These are phyloP conservation scores for Cyprinodon variegatus DNA, from an alignment of 2,113 vertebrate species.

Conservation along the genomic window DNA sequence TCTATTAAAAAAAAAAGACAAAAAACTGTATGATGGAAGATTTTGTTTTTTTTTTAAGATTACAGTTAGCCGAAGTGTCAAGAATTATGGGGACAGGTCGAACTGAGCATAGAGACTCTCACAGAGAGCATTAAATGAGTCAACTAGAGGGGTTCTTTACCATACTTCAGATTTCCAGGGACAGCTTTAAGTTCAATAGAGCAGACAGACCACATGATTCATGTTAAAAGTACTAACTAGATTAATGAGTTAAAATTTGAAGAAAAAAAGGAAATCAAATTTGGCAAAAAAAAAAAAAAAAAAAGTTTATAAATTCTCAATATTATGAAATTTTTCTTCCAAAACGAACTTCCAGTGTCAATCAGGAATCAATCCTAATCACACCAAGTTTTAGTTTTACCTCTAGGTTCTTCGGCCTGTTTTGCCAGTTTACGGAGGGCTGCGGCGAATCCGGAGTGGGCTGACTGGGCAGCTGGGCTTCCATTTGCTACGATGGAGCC, in stretches of 20 bases:
- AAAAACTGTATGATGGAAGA: not conserved
- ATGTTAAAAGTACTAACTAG: conserved; percentile 33
- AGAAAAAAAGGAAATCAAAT: not conserved
- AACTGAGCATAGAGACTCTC: conserved; percentile 16
- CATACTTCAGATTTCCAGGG: conserved; percentile 43
- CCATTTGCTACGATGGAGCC: conserved; percentile 97
- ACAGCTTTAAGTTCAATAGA: conserved; percentile 63
- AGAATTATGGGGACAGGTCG: conserved; percentile 27
- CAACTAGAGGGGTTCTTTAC: conserved; percentile 47
- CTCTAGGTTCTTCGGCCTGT: conserved; percentile 98
- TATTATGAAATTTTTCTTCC: not conserved
- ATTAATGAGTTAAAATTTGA: conserved; percentile 3
- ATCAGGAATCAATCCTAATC: not conserved
- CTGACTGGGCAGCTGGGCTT: conserved; percentile 92
- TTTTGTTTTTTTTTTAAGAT: not conserved
- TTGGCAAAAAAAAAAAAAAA: not conserved
- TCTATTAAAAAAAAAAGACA: not conserved
- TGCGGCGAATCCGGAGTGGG: conserved; percentile 97
- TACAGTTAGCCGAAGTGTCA: conserved; percentile 1
- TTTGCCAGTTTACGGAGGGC: conserved; percentile 99
- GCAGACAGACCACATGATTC: conserved; percentile 49
- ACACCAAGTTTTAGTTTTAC: conserved; percentile 68
- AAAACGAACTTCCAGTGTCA: not conserved
- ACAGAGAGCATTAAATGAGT: conserved; percentile 59
- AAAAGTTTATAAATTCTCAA: too few relatives aligned